phyloP scores from a whole-genome alignment of 2,113 vertebrate genomes.

The Eira barbara region DNA sequence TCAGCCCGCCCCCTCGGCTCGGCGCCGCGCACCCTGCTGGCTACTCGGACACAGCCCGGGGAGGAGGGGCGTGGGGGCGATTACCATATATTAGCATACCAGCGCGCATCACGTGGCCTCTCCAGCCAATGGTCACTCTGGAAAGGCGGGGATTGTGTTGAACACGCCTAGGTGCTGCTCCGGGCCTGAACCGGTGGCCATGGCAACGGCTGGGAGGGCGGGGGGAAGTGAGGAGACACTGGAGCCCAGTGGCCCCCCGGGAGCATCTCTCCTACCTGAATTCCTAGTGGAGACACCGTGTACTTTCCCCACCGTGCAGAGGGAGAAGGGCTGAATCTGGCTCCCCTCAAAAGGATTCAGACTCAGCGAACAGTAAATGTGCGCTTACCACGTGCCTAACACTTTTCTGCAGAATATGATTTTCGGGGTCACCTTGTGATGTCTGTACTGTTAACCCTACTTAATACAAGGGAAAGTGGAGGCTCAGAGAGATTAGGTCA shows the following conservation, averaged over 20 bases:
- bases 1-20: slow-evolving; percentile 75
- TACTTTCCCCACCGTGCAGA: not conserved
- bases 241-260: not conserved
- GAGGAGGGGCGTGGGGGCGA: slow-evolving; percentile 60
- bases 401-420: not conserved
- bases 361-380: not conserved
- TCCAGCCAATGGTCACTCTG: slow-evolving; percentile 68
- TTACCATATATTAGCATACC: slow-evolving; percentile 82
- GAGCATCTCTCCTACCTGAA: slow-evolving; percentile 52
- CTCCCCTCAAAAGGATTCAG: not conserved
- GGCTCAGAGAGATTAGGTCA: not conserved
- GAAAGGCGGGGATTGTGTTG: slow-evolving; percentile 37
- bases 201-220: slow-evolving; percentile 59
- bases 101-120: slow-evolving; percentile 64
- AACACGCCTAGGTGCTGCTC: slow-evolving; percentile 54
- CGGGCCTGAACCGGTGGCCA: slow-evolving; percentile 69
- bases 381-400: not conserved
- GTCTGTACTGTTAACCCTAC: not conserved
- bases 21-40: slow-evolving; percentile 69
- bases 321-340: not conserved
- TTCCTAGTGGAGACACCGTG: not conserved
- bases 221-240: not conserved
- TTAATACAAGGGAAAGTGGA: not conserved
- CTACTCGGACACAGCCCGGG: slow-evolving; percentile 25
- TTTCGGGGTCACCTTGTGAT: not conserved